Percentiles rank a stretch among this genome's conserved stretches.
phyloP scores from a whole-genome alignment of 2,888 invertebrate species.

The Eupithecia pulchellata region DNA sequence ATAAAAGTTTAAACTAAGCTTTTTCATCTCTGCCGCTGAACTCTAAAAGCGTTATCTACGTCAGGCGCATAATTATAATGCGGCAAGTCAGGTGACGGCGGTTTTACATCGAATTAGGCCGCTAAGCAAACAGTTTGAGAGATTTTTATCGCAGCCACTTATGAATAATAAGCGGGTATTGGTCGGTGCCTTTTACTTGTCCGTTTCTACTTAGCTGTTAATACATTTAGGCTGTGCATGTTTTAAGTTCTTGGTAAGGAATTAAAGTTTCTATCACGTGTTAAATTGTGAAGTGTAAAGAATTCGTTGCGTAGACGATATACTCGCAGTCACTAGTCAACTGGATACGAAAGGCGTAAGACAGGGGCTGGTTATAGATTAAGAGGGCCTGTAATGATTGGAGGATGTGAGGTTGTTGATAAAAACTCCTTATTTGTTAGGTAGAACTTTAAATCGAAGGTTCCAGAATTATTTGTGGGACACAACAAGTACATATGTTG shows the following conservation, averaged over 20 bases:
- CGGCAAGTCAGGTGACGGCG: slow-evolving; percentile 68
- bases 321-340: background rate
- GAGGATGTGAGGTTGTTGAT: no score
- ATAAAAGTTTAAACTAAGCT: background rate
- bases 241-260: background rate
- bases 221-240: slow-evolving; percentile 14
- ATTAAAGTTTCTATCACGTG: background rate
- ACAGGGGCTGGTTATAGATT: background rate
- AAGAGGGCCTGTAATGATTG: background rate
- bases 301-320: background rate
- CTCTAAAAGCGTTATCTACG: slow-evolving; percentile 66
- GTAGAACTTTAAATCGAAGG: background rate
- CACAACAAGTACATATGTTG: no score
- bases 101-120: slow-evolving; percentile 61
- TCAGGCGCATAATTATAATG: slow-evolving; percentile 70
- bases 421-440: no score
- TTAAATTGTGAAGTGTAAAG: background rate
- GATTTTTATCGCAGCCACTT: slow-evolving; percentile 54
- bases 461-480: background rate
- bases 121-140: slow-evolving; percentile 53
- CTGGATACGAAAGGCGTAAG: background rate
- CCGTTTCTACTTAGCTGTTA: slow-evolving; percentile 17
- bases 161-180: slow-evolving; percentile 47
- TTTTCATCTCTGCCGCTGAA: slow-evolving; percentile 36
- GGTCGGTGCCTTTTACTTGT: slow-evolving; percentile 38